A percentile compares a stretch with the other conserved stretches of the same genome.
These are phyloP conservation scores for Thecocarcelia acutangulata DNA, from an alignment of 2,888 invertebrate species.

Conservation along the genomic window DNA sequence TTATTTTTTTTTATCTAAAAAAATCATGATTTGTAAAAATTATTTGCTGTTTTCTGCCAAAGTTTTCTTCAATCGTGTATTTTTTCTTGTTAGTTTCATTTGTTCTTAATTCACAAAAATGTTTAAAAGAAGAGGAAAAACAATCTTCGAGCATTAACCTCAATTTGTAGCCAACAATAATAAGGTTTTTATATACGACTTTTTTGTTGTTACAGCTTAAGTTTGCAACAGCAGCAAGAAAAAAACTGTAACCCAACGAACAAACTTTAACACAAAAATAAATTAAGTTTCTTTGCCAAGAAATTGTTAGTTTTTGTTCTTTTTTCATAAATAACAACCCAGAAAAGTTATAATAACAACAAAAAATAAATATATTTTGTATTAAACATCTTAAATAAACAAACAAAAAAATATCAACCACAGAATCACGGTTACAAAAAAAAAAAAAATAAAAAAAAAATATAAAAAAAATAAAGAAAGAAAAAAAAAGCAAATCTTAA, in stretches of 20 bases:
- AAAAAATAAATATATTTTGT: constrained; percentile 59
- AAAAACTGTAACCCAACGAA: constrained; percentile 48
- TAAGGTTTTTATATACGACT: constrained; percentile 51
- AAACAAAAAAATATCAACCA: constrained; percentile 59
- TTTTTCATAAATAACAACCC: constrained; percentile 63
- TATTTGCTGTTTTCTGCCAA: constrained; percentile 38
- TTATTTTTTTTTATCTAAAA: background rate
- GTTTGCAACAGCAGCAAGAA: constrained; percentile 46
- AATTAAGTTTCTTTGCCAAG: constrained; percentile 67
- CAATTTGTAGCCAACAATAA: constrained; percentile 70
- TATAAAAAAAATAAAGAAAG: constrained; percentile 27
- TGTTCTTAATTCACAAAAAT: constrained; percentile 47
- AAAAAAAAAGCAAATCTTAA: constrained; percentile 46
- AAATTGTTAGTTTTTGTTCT: constrained; percentile 64
- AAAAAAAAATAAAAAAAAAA: constrained; percentile 6
- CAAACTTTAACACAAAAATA: constrained; percentile 55
- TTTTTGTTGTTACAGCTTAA: constrained; percentile 47
- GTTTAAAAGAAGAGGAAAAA: constrained; percentile 1
- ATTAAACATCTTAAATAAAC: constrained; percentile 62
- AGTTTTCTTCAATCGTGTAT: constrained; percentile 14
- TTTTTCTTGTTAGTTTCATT: constrained; percentile 35
- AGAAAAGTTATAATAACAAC: constrained; percentile 62
- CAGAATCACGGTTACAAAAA: constrained; percentile 63
- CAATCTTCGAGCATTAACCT: constrained; percentile 68
- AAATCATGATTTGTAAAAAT: constrained; percentile 37